Base-by-base conservation (phyloP, 2,797 vertebrate species). In the Lophotriccus pileatus region DNA sequence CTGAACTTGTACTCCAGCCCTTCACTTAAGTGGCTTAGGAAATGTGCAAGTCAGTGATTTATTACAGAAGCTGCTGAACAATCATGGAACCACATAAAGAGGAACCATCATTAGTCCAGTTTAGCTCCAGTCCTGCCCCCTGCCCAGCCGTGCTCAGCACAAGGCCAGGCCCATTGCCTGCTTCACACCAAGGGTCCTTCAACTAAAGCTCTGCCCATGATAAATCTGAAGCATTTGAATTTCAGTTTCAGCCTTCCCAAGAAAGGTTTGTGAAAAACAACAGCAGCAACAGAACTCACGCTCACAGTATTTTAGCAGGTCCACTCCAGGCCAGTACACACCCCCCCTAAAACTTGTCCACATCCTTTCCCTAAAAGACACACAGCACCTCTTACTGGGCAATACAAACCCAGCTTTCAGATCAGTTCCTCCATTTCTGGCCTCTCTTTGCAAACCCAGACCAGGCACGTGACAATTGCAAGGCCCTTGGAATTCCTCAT, bases 271-370 rank as follows among this genome's bases (percentile, higher is more conserved):
- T 32, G 4, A 58, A 14, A 67, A 76, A 17, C 2, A 63, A 21
- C 36, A 75, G 58, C 37, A 56, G 25, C 41, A 72, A 36, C 12
- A 81, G 20, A 62, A 67, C 9, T 41, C 8, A 10, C 0, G 3
- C 17, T 76, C 24, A 28, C 46, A 25, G 21, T 4, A 8, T 9
- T 67, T 52, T 4, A 85, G 44, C 7, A 19, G 41, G 41, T 55
- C 11, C 20, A 2, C 37, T 10, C 7, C 34, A 75, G 37, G 21
- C 27, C 67, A 19, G 34, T 3, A 28, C 27, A 20, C 0, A 0
- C 20, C 22, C 6, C 27, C 53, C 50, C 27, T 34, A 14, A 43
- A 44, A 24, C 28, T 12, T 5, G 8, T 50, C 55, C 34, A 25
- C 2, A 0, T 4, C 12, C 43, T 23, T 73, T 55, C 52, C 62